These are phyloP conservation scores for Zaprionus gabonicus DNA, from an alignment of 1,140 invertebrate species.

Conservation along the genomic window DNA sequence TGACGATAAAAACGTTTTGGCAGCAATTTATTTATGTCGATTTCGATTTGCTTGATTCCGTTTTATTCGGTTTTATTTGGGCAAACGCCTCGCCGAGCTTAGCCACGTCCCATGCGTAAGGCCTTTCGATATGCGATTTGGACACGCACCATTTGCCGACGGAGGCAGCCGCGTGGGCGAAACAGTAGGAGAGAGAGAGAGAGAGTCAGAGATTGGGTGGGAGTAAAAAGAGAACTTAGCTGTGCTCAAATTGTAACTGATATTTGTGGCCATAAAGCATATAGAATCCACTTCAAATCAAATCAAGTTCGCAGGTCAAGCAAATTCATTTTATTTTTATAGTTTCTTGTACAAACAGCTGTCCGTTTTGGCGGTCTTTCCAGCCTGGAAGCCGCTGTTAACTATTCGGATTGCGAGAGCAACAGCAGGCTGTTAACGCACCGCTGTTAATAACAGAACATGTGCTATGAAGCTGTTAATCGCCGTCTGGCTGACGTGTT, in stretches of 20 bases:
- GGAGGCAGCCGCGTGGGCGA: background rate
- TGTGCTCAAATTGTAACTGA: background rate
- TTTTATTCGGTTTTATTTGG: conserved; percentile 59
- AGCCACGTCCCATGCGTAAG: conserved; percentile 41
- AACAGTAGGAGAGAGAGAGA: too few relatives aligned
- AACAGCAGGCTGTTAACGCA: conserved; percentile 40
- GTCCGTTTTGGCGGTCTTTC: conserved; percentile 68
- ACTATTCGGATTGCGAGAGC: conserved; percentile 61
- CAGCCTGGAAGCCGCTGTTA: conserved; percentile 29
- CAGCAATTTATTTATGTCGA: conserved; percentile 72
- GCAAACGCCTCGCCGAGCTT: conserved; percentile 30
- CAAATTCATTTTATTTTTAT: background rate
- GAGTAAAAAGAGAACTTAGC: background rate
- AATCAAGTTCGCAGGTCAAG: background rate
- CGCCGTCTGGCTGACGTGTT: background rate
- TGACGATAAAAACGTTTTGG: conserved; percentile 68
- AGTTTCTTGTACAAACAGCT: conserved; percentile 56
- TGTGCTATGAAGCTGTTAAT: conserved; percentile 1
- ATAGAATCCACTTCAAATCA: background rate
- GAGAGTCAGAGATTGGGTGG: background rate
- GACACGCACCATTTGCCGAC: conserved; percentile 70
- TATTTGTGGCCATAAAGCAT: background rate
- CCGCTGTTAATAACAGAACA: conserved; percentile 6
- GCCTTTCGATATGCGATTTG: conserved; percentile 61
- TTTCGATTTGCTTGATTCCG: conserved; percentile 67